These are phyloP conservation scores for Atopsyche davidsoni DNA, from an alignment of 1,140 invertebrate genomes.

Conservation along the genomic window DNA sequence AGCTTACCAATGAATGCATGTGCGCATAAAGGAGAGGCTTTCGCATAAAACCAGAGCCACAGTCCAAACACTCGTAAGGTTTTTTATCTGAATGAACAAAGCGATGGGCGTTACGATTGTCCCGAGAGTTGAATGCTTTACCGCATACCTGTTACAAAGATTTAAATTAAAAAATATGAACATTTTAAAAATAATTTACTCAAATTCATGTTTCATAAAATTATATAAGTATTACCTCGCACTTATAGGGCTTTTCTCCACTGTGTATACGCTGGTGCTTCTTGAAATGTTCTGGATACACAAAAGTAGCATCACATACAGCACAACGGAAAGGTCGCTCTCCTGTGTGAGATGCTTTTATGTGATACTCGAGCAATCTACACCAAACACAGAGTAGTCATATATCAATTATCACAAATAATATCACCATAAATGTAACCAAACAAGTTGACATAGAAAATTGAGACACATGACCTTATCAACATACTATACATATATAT, in stretches of 20 bases:
- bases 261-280: constrained; percentile 76
- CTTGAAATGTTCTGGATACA: constrained; percentile 78
- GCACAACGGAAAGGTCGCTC: constrained; percentile 70
- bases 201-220: background rate
- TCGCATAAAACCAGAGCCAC: constrained; percentile 76
- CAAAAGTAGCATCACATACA: constrained; percentile 69
- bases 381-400: constrained; percentile 2
- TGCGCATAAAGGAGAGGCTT: constrained; percentile 75
- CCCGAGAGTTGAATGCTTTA: constrained; percentile 76
- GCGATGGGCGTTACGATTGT: constrained; percentile 78
- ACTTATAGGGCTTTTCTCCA: constrained; percentile 70
- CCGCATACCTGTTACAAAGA: constrained; percentile 60
- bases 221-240: constrained; percentile 54
- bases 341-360: constrained; percentile 73
- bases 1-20: constrained; percentile 55
- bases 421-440: no score
- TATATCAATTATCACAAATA: background rate
- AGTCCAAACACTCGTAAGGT: constrained; percentile 76
- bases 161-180: constrained; percentile 1
- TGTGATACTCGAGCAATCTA: constrained; percentile 72
- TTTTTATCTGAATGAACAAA: constrained; percentile 83
- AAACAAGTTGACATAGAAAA: no score
- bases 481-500: no score
- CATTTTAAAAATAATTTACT: constrained; percentile 6
- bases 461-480: no score